These are phyloP conservation scores for Eutolmus rufibarbis DNA, from an alignment of 2,888 invertebrate genomes.

Conservation along the genomic window DNA sequence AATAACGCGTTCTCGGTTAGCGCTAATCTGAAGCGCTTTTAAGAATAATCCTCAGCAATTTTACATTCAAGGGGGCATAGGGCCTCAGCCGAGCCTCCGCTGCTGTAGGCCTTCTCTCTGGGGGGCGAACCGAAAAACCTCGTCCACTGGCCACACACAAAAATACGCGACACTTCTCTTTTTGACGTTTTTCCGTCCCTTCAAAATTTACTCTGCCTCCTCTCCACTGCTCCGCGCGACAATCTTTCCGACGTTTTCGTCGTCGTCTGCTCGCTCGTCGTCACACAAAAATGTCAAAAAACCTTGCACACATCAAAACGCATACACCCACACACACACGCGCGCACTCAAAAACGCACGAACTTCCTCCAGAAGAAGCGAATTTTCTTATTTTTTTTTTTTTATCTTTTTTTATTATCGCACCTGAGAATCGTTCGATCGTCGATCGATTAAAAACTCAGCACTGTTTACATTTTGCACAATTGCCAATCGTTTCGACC, in stretches of 20 bases:
- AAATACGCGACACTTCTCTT: neutral
- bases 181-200: conserved; percentile 5
- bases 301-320: conserved; percentile 11
- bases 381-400: neutral
- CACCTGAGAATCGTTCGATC: neutral
- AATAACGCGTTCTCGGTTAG: neutral
- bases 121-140: neutral
- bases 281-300: conserved; percentile 36
- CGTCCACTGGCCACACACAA: neutral
- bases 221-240: neutral
- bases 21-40: neutral
- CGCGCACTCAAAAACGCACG: neutral
- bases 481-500: neutral
- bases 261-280: conserved; percentile 21
- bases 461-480: conserved; percentile 20
- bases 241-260: neutral
- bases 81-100: neutral
- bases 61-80: neutral
- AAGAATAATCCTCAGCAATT: neutral
- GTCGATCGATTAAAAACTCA: neutral
- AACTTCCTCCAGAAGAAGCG: neutral
- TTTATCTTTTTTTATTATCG: neutral
- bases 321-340: neutral
- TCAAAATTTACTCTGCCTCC: neutral
- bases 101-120: neutral